Conservation (phyloP, 2,797 vertebrate species). For the Rachycentron canadum region DNA sequence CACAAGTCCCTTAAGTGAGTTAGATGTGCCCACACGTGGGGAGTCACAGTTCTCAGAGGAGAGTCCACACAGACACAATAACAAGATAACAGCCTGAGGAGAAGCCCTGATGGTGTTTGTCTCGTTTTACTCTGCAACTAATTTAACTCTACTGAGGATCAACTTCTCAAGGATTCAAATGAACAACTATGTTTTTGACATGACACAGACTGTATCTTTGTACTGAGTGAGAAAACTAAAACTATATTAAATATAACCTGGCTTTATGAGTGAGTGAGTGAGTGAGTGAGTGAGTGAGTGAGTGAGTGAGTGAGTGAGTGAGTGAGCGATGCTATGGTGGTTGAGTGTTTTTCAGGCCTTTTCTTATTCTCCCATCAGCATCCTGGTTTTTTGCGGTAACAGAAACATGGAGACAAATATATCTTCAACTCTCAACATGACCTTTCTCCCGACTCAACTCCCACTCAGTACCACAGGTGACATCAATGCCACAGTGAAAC, state of each 20-base stretch:
- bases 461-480: slow-evolving; percentile 37
- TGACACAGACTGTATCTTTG: neutral
- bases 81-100: slow-evolving; percentile 81
- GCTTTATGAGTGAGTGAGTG: neutral
- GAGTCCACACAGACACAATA: slow-evolving; percentile 67
- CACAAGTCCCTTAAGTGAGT: slow-evolving; percentile 58
- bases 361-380: slow-evolving; percentile 24
- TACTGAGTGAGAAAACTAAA: neutral
- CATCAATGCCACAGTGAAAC: slow-evolving; percentile 62
- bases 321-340: neutral
- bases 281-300: neutral
- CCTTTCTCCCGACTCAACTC: slow-evolving; percentile 7
- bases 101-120: slow-evolving; percentile 66
- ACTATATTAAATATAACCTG: neutral
- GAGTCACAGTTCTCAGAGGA: slow-evolving; percentile 62
- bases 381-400: neutral
- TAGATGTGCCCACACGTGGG: slow-evolving; percentile 50
- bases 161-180: slow-evolving; percentile 28
- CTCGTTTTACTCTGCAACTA: slow-evolving; percentile 10
- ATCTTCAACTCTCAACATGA: slow-evolving; percentile 28
- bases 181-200: slow-evolving; percentile 25
- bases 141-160: slow-evolving; percentile 46
- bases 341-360: neutral
- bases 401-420: slow-evolving; percentile 64
- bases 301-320: too few relatives aligned